Base-by-base conservation (phyloP, 2,113 vertebrate genomes). In the Siphamia tubifer region DNA sequence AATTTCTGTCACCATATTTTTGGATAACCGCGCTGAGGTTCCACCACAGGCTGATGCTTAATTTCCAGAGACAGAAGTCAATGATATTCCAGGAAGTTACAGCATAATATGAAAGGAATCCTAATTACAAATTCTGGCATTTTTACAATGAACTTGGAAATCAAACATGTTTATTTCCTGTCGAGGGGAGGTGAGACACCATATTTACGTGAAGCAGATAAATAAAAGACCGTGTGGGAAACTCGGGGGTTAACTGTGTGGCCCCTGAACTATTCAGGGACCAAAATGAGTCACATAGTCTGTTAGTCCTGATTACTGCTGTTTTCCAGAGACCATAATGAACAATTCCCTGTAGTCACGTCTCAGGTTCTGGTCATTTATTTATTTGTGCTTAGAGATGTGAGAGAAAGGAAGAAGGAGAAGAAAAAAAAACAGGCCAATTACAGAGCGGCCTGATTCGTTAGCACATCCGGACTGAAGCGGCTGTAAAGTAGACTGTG, bases 311-410 rank as follows among this genome's bases (percentile, higher is more conserved):
- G 68, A 89, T 90, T 89, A 61, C 80, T 79, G 79, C 70, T 35
- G 65, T 86, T 85, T 80, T 81, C 68, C 77, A 51, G 60, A 74
- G 64, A 70, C 58, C 69, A 77, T 79, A 81, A 87, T 80, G 84
- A 89, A 86, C 78, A 80, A 76, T 84, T 84, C 71, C 72, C 60
- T 61, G 68, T 44, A 83, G 78, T 90, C 86, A 63, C 45, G 35
- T 79, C 85, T 90, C 85, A 87, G 77, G 81, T 90, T 87, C 62
- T 82, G 63, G 67, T 83, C 67, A 69, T 86, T 84, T 84, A 82
- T 87, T 87, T 83, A 77, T 89, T 85, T 88, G 70, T 75, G 74
- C 80, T 80, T 67, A 9, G 68, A 71, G 51, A 86, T 82, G 38
- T 86, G 90, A 85, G 85, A 38, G 40, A 56, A 74, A 21, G 36